A percentile compares a stretch with the other conserved stretches of the same genome.
phyloP scores from a whole-genome alignment of 2,888 invertebrate species.

The Dasypolia templi region DNA sequence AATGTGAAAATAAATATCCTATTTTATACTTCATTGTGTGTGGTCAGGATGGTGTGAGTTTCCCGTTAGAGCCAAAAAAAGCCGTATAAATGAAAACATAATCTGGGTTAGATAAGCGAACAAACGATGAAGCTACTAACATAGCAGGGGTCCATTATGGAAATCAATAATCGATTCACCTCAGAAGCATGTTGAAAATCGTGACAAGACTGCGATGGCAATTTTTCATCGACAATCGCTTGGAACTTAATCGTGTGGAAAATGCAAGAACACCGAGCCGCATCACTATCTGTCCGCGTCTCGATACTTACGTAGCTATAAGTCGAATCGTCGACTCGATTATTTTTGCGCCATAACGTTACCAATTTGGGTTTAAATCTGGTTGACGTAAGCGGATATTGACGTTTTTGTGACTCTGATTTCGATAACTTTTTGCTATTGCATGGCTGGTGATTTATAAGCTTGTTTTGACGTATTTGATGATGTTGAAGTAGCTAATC shows the following conservation, averaged over 20 bases:
- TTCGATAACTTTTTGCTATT: slow-evolving; percentile 18
- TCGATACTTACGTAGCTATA: slow-evolving; percentile 53
- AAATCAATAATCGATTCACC: slow-evolving; percentile 76
- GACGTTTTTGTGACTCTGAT: slow-evolving; percentile 46
- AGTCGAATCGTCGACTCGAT: slow-evolving; percentile 49
- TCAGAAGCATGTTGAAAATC: slow-evolving; percentile 70
- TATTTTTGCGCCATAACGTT: slow-evolving; percentile 56
- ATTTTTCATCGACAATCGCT: slow-evolving; percentile 78
- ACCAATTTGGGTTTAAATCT: slow-evolving; percentile 54
- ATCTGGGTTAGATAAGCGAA: slow-evolving; percentile 56
- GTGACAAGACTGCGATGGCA: slow-evolving; percentile 75
- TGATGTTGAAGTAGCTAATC: slow-evolving; percentile 12
- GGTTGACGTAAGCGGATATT: slow-evolving; percentile 57
- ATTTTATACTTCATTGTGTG: too few relatives aligned
- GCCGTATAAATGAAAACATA: slow-evolving; percentile 54
- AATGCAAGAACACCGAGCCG: slow-evolving; percentile 77
- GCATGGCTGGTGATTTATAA: slow-evolving; percentile 18
- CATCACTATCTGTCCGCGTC: slow-evolving; percentile 51
- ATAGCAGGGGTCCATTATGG: slow-evolving; percentile 56
- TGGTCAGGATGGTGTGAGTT: too few relatives aligned
- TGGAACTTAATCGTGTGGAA: slow-evolving; percentile 78
- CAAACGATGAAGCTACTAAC: slow-evolving; percentile 29
- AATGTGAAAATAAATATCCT: not conserved
- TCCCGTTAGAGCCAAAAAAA: slow-evolving; percentile 15
- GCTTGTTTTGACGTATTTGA: slow-evolving; percentile 14